Evolutionary conservation across 2,113 vertebrate species (phyloP), one percentile per base, ranked within the genome.

Genomic region (Dasyornis broadbenti): DNA sequence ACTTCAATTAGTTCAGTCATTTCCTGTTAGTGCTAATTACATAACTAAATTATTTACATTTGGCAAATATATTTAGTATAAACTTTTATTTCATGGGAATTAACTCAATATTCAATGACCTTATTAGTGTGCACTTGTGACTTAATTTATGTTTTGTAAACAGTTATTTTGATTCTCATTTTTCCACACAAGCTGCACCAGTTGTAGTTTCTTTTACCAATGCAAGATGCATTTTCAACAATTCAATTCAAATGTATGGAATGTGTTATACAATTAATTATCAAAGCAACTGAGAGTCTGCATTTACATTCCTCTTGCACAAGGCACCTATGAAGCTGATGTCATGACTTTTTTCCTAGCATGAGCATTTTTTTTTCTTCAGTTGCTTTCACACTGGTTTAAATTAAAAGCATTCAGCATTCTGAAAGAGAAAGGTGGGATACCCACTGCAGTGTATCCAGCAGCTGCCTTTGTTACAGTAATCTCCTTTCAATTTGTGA

Each of bases 1-100:
- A 90, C 86, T 83, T 92, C 95, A 97, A 98, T 97, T 94, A 98
- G 73, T 92, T 96, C 85, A 97, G 71, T 97, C 50, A 95, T 91
- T 97, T 95, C 79, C 92, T 96, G 82, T 92, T 92, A 96, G 68
- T 97, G 92, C 76, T 94, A 97, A 97, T 97, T 97, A 97, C 9
- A 50, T 84, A 96, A 95, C 75, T 86, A 85, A 86, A 90, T 94
- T 93, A 72, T 68, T 88, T 84, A 73, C 52, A 50, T 92, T 97
- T 91, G 63, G 88, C 37, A 97, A 96, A 95, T 89, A 94, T 78
- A 94, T 71, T 94, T 89, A 86, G n/a, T 90, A 85, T 75, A 78
- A 96, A 96, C 53, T 95, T 96, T 83, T 92, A 31, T 88, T 92
- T 83, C 17, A 60, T 49, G 80, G 31, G 12, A 85, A 89, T 96